These are phyloP conservation scores for Odobenus rosmarus DNA, from an alignment of 2,113 vertebrate genomes.

Conservation along the genomic window DNA sequence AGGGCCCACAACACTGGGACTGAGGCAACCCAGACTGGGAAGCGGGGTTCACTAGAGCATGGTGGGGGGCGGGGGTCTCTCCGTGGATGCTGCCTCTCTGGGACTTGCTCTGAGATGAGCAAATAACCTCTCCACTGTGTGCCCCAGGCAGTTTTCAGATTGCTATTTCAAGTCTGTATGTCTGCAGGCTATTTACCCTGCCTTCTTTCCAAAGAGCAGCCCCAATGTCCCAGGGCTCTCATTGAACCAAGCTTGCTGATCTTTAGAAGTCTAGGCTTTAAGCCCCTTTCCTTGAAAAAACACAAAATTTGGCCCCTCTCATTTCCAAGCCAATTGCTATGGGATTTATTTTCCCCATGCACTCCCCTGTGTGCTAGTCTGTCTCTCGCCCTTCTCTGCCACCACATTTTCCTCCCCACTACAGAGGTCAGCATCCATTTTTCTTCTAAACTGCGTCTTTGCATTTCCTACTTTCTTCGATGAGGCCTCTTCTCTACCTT, in stretches of 20 bases:
- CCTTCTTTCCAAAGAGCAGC: not conserved
- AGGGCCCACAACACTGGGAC: not conserved
- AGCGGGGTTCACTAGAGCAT: not conserved
- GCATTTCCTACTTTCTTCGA: not conserved
- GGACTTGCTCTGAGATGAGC: not conserved
- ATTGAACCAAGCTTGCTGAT: not conserved
- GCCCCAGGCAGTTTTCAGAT: not conserved
- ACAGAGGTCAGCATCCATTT: not conserved
- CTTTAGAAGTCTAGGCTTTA: not conserved
- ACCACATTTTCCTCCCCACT: not conserved
- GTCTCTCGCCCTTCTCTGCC: not conserved
- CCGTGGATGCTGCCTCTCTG: not conserved
- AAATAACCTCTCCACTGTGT: not conserved
- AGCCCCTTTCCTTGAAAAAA: not conserved
- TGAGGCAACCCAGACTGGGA: not conserved
- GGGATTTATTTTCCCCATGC: not conserved
- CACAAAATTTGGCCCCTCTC: not conserved
- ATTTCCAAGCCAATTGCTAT: not conserved
- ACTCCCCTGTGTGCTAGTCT: not conserved
- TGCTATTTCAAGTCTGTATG: not conserved
- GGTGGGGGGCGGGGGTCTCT: not conserved
- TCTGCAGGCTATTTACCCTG: not conserved
- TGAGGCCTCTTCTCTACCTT: not conserved
- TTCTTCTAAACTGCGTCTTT: not conserved
- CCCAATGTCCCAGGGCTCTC: not conserved